These are phyloP conservation scores for Drosophila buzzatii DNA, from an alignment of 2,888 invertebrate species.

Conservation along the genomic window DNA sequence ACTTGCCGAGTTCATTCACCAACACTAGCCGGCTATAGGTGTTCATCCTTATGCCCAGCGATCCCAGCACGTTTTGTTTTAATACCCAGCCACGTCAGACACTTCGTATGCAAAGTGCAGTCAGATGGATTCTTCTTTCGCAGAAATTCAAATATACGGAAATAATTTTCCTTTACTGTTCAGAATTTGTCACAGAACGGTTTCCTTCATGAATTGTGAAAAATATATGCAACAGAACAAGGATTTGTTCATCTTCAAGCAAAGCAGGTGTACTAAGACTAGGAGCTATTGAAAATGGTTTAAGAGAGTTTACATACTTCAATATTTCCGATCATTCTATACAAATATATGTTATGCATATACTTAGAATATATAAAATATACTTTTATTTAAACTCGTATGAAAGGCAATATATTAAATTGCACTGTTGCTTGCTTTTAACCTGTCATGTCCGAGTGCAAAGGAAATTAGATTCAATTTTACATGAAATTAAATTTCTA, in stretches of 20 bases:
- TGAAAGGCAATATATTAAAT: too few relatives aligned
- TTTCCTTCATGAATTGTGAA: background rate
- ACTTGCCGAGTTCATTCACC: constrained; percentile 44
- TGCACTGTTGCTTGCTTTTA: too few relatives aligned
- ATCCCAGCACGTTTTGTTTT: constrained; percentile 29
- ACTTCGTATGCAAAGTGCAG: constrained; percentile 20
- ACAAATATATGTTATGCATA: background rate
- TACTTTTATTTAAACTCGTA: too few relatives aligned
- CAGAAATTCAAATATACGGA: constrained; percentile 15
- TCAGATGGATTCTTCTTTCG: background rate
- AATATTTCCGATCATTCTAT: background rate
- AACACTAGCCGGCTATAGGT: constrained; percentile 11
- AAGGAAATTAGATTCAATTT: background rate
- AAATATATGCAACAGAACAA: background rate
- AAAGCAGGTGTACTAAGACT: background rate
- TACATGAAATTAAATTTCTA: background rate
- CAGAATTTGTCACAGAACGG: constrained; percentile 13
- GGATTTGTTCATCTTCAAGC: background rate
- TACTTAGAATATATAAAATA: background rate
- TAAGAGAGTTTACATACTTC: background rate
- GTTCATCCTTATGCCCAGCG: background rate
- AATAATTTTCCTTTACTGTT: constrained; percentile 21
- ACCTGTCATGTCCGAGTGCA: background rate
- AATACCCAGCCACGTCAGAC: background rate
- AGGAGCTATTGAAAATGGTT: background rate